Base-by-base conservation (phyloP, 2,113 vertebrate species). In the Hyaena hyaena region DNA sequence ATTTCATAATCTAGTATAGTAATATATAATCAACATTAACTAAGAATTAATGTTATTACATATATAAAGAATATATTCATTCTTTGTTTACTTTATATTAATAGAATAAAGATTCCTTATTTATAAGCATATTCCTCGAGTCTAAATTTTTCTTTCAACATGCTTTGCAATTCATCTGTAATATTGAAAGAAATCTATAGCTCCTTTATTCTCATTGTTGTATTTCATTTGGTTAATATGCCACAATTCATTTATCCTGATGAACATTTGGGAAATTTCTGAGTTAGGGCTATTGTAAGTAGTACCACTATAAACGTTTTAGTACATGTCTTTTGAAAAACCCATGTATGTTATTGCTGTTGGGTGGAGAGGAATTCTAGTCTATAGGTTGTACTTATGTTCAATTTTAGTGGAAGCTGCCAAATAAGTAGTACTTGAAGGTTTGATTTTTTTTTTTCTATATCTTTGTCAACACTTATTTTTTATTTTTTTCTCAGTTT, bases 201-300 rank as follows among this genome's bases (percentile, higher is more conserved):
- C 26, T 79, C 16, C 76, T 26, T 95, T 93, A 21, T 88, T 88
- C 1, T 35, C 28, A 24, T 93, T 73, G 21, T 19, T 61, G 4
- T 90, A 61, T 89, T 96, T 89, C 45, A 63, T 61, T 96, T 96
- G 73, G 61, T 61, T 61, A 82, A 10, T 90, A 35, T 91, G 50
- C 12, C n/a, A 87, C 5, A 55, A n/a, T 73, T 95, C 10, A 58
- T 66, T 81, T 87, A 68, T 86, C 5, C 10, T 69, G 26, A 48
- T 90, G 35, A 84, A 43, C 10, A 88, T 43, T 43, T 53, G 7
- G 48, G 31, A 53, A 35, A 23, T 82, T 93, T 91, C 33, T 83
- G 17, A 71, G 7, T 84, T 87, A 33, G 10, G 21, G 19, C 16
- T 63, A 23, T 77, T 80, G 10, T 80, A 23, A 91, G 45, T 55